Evolutionary conservation across 2,888 invertebrate genomes (phyloP).

Genomic region (Lepas anatifera): DNA sequence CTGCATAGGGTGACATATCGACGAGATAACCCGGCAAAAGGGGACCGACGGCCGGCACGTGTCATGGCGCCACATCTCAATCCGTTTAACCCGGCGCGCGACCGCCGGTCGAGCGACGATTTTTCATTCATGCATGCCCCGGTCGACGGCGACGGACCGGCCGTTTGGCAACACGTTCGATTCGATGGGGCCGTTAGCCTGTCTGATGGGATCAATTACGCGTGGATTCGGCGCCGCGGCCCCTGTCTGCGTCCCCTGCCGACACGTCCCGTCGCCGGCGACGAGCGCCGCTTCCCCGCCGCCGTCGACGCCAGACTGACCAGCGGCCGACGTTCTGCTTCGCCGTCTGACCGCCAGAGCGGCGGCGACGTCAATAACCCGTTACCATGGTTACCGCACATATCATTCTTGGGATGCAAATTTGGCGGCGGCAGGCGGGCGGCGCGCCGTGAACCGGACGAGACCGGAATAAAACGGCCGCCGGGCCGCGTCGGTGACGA

Average conservation of each 20-base stretch:
- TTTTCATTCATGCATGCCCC: not conserved
- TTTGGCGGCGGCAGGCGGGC: not conserved
- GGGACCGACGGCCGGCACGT: no score
- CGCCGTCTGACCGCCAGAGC: slow-evolving; percentile 7
- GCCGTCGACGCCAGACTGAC: not conserved
- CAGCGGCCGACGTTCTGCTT: not conserved
- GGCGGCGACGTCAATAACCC: slow-evolving; percentile 4
- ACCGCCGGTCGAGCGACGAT: not conserved
- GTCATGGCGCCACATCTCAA: not conserved
- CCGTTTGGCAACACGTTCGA: not conserved
- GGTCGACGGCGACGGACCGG: not conserved
- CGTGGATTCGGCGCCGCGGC: not conserved
- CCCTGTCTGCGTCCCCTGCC: not conserved
- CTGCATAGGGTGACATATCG: no score
- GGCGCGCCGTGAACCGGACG: slow-evolving; percentile 3
- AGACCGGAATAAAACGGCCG: not conserved
- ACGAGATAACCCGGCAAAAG: no score
- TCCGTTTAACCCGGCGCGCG: not conserved
- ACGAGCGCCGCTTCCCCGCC: not conserved
- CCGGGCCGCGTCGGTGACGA: no score
- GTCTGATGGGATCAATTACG: not conserved
- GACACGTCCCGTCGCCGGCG: not conserved
- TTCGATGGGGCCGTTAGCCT: not conserved
- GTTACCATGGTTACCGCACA: slow-evolving; percentile 9
- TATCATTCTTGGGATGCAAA: slow-evolving; percentile 11